Base-by-base conservation (phyloP, 2,113 vertebrate genomes). In the Corythaeola cristata region DNA sequence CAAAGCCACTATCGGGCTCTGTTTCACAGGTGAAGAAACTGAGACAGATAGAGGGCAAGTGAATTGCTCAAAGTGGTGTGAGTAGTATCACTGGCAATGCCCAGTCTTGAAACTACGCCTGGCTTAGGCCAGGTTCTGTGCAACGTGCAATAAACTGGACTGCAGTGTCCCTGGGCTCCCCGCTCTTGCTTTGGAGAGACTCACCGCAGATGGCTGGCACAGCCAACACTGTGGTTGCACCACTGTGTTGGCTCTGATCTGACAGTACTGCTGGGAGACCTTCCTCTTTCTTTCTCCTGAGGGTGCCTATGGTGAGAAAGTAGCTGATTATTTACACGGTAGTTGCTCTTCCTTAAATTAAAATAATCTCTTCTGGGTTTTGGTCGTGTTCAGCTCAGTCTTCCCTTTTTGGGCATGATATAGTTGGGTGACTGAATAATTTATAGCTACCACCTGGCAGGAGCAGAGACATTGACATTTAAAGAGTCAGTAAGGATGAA, bases 361-460 rank as follows among this genome's bases (percentile, higher is more conserved):
- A 85, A 89, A 58, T 60, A 62, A 69, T 68, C 47, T 14, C 45
- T 75, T 90, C 56, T 35, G 72, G 28, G 37, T 49, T 80, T 86
- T 86, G 56, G 28, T 91, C 26, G 52, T 80, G 12, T 88, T 89
- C 52, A 79, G 23, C 32, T 87, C 19, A 19, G 24, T 80, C 58
- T 81, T 90, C 80, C 23, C 22, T 66, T 67, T 93, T 73, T 18
- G 60, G 58, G 28, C 71, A 78, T 27, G 44, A 67, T 66, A 8
- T 76, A 28, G 20, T 41, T 87, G 83, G 16, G 45, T 88, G 68
- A 80, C 69, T 95, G 71, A 96, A 96, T 97, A 95, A 95, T 97
- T 96, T 87, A 95, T 85, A 66, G 75, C 16, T 39, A 74, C 60
- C 71, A 90, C 78, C 84, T 95, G 96, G 53, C 68, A 69, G 75